Percentiles rank a stretch among this genome's conserved stretches.
phyloP scores from a whole-genome alignment of 2,888 invertebrate genomes.

The Noctuana brunneofusca region DNA sequence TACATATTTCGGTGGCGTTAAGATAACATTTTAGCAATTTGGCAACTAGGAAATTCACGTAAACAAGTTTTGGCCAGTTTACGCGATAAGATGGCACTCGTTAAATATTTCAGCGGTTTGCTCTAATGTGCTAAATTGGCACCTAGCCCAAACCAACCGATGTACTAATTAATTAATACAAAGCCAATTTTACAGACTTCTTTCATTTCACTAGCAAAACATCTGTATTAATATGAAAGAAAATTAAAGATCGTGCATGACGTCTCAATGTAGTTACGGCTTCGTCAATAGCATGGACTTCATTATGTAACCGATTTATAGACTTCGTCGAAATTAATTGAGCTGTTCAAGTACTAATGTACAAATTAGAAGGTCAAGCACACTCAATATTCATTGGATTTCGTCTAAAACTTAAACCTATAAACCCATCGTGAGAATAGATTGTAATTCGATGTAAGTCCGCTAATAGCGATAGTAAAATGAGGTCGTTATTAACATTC shows the following conservation, averaged over 20 bases:
- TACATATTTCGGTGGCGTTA: slow-evolving; percentile 4
- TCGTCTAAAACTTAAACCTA: slow-evolving; percentile 19
- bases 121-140: slow-evolving; percentile 32
- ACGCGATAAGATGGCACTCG: slow-evolving; percentile 26
- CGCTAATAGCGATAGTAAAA: slow-evolving; percentile 52
- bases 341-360: slow-evolving; percentile 1
- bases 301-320: neutral
- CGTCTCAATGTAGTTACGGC: neutral
- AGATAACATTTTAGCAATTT: slow-evolving; percentile 17
- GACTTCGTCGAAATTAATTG: slow-evolving; percentile 4
- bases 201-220: neutral
- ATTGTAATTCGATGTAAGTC: slow-evolving; percentile 50
- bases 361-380: slow-evolving; percentile 10
- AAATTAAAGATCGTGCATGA: slow-evolving; percentile 1
- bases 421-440: slow-evolving; percentile 46
- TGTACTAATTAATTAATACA: slow-evolving; percentile 7
- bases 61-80: slow-evolving; percentile 30
- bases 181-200: neutral
- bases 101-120: slow-evolving; percentile 31
- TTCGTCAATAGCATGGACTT: neutral
- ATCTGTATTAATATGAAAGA: neutral
- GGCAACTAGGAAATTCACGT: slow-evolving; percentile 31
- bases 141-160: slow-evolving; percentile 19
- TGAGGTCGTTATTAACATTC: slow-evolving; percentile 58
- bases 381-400: slow-evolving; percentile 30